Conservation (phyloP, 2,797 vertebrate species). For the Cirrhinus mrigala region DNA sequence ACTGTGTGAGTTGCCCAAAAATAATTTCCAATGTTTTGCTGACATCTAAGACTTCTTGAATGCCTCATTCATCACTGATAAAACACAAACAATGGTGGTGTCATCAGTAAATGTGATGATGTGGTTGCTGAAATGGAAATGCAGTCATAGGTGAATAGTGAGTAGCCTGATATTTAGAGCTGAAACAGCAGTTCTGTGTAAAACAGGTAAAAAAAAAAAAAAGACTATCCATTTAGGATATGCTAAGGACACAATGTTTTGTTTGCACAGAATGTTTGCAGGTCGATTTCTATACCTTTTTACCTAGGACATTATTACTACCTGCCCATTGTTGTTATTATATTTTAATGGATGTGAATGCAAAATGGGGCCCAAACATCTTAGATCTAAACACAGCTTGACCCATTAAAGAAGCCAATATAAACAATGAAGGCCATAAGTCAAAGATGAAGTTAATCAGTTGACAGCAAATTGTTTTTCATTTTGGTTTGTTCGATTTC, state of each 20-base stretch:
- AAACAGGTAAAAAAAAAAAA: slow-evolving; percentile 16
- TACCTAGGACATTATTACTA: not conserved
- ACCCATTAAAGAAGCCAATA: not conserved
- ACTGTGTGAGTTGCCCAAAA: not conserved
- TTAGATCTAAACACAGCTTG: not conserved
- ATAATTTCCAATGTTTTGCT: slow-evolving; percentile 9
- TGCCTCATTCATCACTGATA: not conserved
- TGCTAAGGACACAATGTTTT: not conserved
- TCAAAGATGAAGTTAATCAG: not conserved
- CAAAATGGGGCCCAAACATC: not conserved
- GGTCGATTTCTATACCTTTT: not conserved
- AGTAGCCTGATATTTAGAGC: slow-evolving; percentile 2
- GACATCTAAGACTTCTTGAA: not conserved
- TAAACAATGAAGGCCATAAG: not conserved
- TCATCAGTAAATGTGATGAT: slow-evolving; percentile 36
- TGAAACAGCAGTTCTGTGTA: slow-evolving; percentile 14
- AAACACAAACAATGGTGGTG: slow-evolving; percentile 9
- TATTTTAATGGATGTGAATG: not conserved
- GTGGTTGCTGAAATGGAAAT: slow-evolving; percentile 43
- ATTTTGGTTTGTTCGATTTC: not conserved
- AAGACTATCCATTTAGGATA: not conserved
- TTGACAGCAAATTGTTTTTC: not conserved
- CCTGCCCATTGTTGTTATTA: not conserved
- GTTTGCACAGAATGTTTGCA: not conserved
- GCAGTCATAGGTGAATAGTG: slow-evolving; percentile 18